A percentile compares a stretch with the other conserved stretches of the same genome.
Conservation (phyloP, 2,888 invertebrate species). For the Drosophila mayaguana region DNA sequence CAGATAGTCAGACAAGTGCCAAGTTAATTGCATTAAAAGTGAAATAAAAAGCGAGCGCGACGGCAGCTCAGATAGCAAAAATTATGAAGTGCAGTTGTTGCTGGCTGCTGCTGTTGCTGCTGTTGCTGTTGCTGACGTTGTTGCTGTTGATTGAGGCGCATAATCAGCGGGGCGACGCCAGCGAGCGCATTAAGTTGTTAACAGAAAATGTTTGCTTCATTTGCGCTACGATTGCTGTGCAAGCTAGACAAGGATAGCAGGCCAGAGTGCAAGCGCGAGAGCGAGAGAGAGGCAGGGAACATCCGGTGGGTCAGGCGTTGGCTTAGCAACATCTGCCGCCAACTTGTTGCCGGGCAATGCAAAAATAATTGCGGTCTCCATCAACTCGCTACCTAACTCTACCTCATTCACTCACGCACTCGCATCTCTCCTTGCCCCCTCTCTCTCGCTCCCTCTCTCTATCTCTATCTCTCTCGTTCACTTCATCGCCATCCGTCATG, state of each 20-base stretch:
- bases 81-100: slow-evolving; percentile 71
- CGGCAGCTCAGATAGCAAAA: slow-evolving; percentile 78
- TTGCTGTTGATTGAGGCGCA: slow-evolving; percentile 77
- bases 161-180: slow-evolving; percentile 70
- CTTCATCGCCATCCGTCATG: slow-evolving; percentile 43
- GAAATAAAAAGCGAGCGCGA: slow-evolving; percentile 75
- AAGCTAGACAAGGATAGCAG: slow-evolving; percentile 3
- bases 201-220: slow-evolving; percentile 82
- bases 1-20: slow-evolving; percentile 72
- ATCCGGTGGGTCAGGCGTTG: slow-evolving; percentile 63
- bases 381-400: slow-evolving; percentile 23
- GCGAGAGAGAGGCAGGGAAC: slow-evolving; percentile 40
- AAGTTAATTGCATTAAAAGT: slow-evolving; percentile 79
- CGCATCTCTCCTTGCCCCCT: not conserved
- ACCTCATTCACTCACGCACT: not conserved
- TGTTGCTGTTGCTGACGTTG: slow-evolving; percentile 40
- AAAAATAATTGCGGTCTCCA: slow-evolving; percentile 43
- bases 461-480: not conserved
- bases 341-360: slow-evolving; percentile 55
- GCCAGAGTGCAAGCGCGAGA: slow-evolving; percentile 1
- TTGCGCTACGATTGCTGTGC: slow-evolving; percentile 73
- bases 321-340: slow-evolving; percentile 43
- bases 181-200: slow-evolving; percentile 81
- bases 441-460: not conserved
- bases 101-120: slow-evolving; percentile 11